Evolutionary conservation across 2,113 vertebrate genomes (phyloP).

Genomic region (Dromaius novaehollandiae): DNA sequence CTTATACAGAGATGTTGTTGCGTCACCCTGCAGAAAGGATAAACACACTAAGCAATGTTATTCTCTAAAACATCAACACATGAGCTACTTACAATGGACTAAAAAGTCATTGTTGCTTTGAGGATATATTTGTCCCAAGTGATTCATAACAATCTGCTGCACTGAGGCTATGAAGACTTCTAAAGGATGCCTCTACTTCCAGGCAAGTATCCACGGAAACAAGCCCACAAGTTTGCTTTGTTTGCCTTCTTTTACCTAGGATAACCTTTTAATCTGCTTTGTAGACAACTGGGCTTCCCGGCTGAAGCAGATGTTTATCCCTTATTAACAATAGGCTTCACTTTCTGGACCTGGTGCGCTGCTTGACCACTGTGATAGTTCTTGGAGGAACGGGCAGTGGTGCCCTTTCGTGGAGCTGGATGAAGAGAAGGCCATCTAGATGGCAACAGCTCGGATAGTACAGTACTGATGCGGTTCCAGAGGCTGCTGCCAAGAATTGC

Average conservation of each 20-base stretch:
- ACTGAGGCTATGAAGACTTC: slow-evolving; percentile 61
- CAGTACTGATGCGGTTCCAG: slow-evolving; percentile 10
- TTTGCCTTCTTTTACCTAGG: slow-evolving; percentile 66
- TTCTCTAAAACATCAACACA: slow-evolving; percentile 69
- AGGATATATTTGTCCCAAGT: slow-evolving; percentile 72
- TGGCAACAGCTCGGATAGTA: not conserved
- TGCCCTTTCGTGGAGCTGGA: fast-evolving
- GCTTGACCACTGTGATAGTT: not conserved
- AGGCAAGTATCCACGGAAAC: slow-evolving; percentile 71
- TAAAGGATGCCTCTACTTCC: slow-evolving; percentile 66
- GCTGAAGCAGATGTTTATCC: not conserved
- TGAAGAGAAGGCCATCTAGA: not conserved
- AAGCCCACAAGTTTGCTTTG: slow-evolving; percentile 64
- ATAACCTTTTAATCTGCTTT: slow-evolving; percentile 68
- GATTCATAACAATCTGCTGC: slow-evolving; percentile 66
- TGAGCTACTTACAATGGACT: slow-evolving; percentile 69
- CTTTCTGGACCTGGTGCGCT: slow-evolving; percentile 2
- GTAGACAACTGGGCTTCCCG: not conserved
- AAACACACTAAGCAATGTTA: slow-evolving; percentile 69
- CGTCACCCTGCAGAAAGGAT: slow-evolving; percentile 56
- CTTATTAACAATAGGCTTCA: not conserved
- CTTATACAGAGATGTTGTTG: slow-evolving; percentile 26
- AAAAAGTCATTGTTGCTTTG: slow-evolving; percentile 71
- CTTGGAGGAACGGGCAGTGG: not conserved
- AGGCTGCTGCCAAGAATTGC: slow-evolving; percentile 32